Conservation (phyloP, 2,113 vertebrate species). For the Oreochromis spilurus region DNA sequence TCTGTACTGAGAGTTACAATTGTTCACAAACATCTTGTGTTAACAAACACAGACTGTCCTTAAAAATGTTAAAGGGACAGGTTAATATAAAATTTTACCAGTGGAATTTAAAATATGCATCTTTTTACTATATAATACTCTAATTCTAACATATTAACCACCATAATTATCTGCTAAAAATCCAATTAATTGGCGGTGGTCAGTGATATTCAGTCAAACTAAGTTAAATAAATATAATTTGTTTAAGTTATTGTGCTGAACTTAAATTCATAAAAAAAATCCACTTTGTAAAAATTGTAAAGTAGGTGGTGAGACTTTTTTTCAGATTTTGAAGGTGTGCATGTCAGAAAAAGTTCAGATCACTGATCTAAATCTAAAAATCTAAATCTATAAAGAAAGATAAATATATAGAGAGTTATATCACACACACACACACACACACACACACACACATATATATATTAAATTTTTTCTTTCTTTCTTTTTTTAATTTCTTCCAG, state of each 20-base stretch:
- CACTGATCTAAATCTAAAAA: background rate
- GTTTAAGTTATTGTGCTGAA: background rate
- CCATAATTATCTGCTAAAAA: background rate
- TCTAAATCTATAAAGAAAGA: background rate
- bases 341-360: background rate
- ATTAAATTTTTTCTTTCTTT: fast-evolving
- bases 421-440: background rate
- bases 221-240: background rate
- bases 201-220: background rate
- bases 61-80: background rate
- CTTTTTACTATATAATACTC: background rate
- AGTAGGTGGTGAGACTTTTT: background rate
- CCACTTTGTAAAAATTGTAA: background rate
- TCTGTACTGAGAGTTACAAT: background rate
- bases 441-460: fast-evolving
- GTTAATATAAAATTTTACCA: background rate
- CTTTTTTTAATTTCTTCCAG: background rate
- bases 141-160: background rate
- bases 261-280: background rate
- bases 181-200: background rate
- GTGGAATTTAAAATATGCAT: background rate
- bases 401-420: background rate
- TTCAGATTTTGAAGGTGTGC: background rate
- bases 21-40: background rate
- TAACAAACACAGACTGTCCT: background rate